Conservation (phyloP, 2,113 vertebrate species). For the Synodontis membranacea region DNA sequence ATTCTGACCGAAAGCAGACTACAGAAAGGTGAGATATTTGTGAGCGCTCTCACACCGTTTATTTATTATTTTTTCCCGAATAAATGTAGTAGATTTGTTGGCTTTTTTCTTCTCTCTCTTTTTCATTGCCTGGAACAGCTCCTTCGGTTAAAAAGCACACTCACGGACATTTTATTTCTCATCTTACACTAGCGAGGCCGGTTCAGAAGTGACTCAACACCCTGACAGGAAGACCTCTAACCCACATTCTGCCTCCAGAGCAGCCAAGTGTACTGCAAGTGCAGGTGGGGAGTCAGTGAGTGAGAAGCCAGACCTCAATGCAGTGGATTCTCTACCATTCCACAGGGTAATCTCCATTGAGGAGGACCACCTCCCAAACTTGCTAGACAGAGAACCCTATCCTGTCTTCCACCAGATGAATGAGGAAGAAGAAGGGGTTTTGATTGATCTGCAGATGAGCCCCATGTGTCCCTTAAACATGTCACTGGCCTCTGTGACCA, state of each 20-base stretch:
- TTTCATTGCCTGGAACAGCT: too few species aligned
- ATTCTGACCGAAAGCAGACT: conserved; percentile 63
- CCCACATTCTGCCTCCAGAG: background rate
- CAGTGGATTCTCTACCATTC: conserved; percentile 64
- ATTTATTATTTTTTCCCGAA: background rate
- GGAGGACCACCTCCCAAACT: conserved; percentile 87
- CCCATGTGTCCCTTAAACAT: background rate
- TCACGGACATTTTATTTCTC: background rate
- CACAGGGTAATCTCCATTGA: conserved; percentile 92
- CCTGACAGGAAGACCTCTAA: conserved; percentile 63
- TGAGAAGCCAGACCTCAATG: conserved; percentile 50
- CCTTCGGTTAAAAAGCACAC: background rate
- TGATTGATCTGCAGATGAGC: conserved; percentile 51
- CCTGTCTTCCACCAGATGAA: conserved; percentile 71
- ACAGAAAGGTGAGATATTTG: conserved; percentile 64
- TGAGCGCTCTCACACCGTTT: background rate
- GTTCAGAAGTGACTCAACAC: conserved; percentile 66
- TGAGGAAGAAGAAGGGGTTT: conserved; percentile 70
- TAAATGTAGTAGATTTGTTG: background rate
- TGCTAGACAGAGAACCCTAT: conserved; percentile 73
- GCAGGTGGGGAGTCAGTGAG: conserved; percentile 11
- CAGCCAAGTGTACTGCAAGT: conserved; percentile 46
- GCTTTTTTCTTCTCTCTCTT: too few species aligned
- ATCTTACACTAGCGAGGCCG: conserved; percentile 58
- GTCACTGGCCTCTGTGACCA: conserved; percentile 56